Conservation (phyloP, 2,113 vertebrate species). For the Numenius arquata region DNA sequence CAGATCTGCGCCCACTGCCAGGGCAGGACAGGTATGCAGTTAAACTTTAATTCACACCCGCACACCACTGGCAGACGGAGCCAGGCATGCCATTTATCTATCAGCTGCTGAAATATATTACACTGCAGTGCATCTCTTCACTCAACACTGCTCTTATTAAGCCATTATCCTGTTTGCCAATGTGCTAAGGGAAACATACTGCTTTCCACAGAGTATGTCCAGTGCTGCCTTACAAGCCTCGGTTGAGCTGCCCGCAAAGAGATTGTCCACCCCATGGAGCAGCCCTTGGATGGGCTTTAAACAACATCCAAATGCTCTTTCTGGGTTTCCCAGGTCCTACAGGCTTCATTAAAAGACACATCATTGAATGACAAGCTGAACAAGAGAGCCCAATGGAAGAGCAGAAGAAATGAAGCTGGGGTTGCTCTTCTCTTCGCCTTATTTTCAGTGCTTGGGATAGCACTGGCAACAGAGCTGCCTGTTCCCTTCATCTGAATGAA, state of each 20-base stretch:
- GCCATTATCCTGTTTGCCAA: neutral
- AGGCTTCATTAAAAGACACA: neutral
- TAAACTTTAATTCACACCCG: neutral
- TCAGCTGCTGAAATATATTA: neutral
- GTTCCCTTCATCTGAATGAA: neutral
- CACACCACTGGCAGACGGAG: neutral
- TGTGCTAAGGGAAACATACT: neutral
- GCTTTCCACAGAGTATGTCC: neutral
- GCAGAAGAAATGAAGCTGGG: neutral
- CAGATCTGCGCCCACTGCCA: neutral
- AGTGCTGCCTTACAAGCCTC: neutral
- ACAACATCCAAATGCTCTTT: neutral
- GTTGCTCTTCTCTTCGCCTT: neutral
- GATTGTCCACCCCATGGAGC: neutral
- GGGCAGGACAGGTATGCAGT: neutral
- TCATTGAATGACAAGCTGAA: neutral
- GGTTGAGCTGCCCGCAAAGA: fast-evolving
- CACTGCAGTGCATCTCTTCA: neutral
- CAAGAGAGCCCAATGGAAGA: neutral
- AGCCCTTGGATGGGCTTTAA: neutral
- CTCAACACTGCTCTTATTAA: constrained; percentile 24
- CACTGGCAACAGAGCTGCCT: neutral
- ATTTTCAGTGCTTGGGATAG: neutral
- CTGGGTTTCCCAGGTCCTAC: neutral
- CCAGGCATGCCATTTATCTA: constrained; percentile 13